These are phyloP conservation scores for Spondyliosoma cantharus DNA, from an alignment of 2,797 vertebrate species.

Conservation along the genomic window DNA sequence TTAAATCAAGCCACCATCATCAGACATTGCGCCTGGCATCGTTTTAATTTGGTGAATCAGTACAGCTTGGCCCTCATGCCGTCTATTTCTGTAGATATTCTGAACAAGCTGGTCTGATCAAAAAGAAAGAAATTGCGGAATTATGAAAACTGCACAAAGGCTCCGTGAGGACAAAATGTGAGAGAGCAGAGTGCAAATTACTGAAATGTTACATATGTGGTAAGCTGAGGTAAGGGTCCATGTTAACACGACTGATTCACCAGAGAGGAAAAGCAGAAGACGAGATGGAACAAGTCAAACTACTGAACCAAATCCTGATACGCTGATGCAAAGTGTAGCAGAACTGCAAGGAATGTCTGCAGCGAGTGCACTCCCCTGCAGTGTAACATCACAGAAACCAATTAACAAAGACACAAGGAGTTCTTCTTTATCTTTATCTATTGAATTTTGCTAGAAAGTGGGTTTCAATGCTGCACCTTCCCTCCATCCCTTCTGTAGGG, in stretches of 20 bases:
- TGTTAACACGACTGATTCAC: not conserved
- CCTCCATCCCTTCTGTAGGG: not conserved
- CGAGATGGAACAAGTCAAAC: not conserved
- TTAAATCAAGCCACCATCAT: not conserved
- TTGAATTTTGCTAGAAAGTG: not conserved
- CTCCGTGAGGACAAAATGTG: slow-evolving; percentile 4
- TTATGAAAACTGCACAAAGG: slow-evolving; percentile 3
- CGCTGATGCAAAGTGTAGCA: not conserved
- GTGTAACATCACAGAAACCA: not conserved
- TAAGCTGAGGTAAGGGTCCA: not conserved
- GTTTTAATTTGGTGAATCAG: slow-evolving; percentile 2
- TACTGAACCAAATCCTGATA: not conserved
- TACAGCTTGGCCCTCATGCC: slow-evolving; percentile 12
- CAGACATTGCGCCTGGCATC: not conserved
- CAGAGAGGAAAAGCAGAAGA: not conserved
- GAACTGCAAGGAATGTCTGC: not conserved
- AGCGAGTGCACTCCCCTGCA: not conserved
- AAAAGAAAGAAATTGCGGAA: not conserved
- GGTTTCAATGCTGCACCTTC: not conserved
- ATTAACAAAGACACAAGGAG: not conserved
- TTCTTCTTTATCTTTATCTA: not conserved
- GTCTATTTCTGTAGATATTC: not conserved
- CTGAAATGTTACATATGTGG: not conserved
- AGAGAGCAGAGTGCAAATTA: not conserved
- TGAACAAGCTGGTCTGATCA: not conserved